These are phyloP conservation scores for Brachypalpus laphriformis DNA, from an alignment of 2,888 invertebrate genomes.

Conservation along the genomic window DNA sequence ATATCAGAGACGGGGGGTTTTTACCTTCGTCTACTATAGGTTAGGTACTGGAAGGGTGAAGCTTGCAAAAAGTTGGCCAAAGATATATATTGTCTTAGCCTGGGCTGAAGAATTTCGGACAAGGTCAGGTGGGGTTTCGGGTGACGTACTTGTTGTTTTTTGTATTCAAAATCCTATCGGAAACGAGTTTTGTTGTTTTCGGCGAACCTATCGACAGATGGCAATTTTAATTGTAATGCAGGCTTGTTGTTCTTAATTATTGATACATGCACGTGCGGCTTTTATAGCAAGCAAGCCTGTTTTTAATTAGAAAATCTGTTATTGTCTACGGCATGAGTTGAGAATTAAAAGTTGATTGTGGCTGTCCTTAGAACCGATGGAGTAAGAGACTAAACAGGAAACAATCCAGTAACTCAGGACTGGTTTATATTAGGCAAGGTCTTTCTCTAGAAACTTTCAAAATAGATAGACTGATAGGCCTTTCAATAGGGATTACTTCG, in stretches of 20 bases:
- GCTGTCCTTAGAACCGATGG: no score
- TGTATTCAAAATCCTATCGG: slow-evolving; percentile 54
- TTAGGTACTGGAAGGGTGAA: slow-evolving; percentile 37
- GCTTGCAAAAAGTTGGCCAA: slow-evolving; percentile 64
- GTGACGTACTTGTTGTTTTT: slow-evolving; percentile 31
- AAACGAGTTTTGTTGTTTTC: slow-evolving; percentile 22
- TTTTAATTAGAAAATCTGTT: slow-evolving; percentile 22
- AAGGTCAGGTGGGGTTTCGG: slow-evolving; percentile 66
- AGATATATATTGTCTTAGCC: slow-evolving; percentile 62
- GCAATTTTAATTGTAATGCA: slow-evolving; percentile 34
- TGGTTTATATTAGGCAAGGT: no score
- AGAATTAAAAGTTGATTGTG: slow-evolving; percentile 7
- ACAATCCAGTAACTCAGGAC: no score
- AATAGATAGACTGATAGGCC: no score
- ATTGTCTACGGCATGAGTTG: not conserved
- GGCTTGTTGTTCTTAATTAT: not conserved
- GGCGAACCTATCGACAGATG: slow-evolving; percentile 17
- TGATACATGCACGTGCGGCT: slow-evolving; percentile 17
- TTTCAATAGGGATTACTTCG: no score
- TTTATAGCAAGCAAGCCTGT: slow-evolving; percentile 1
- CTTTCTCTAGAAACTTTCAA: no score
- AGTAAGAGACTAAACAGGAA: no score
- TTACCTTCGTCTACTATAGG: not conserved
- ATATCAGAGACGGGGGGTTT: slow-evolving; percentile 38
- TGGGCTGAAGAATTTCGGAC: slow-evolving; percentile 62